Evolutionary conservation across 1,140 invertebrate species (phyloP).

Genomic region (Trachymyrmex cornetzi): DNA sequence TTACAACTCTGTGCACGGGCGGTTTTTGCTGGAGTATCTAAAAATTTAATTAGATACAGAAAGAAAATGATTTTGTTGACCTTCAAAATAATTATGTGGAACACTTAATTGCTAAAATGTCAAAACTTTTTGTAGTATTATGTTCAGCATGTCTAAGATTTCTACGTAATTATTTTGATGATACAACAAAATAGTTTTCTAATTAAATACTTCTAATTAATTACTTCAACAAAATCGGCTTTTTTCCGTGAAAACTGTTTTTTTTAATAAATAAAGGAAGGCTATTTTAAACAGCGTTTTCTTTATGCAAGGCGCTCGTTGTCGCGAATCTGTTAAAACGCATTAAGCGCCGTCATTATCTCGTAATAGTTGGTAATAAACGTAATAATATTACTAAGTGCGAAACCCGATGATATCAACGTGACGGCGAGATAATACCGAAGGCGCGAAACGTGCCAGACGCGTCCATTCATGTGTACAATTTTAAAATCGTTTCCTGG

Average conservation of each 20-base stretch:
- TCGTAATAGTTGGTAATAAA: constrained; percentile 42
- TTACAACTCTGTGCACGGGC: not conserved
- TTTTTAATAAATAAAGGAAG: not conserved
- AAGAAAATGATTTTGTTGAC: too few relatives aligned
- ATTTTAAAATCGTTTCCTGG: constrained; percentile 10
- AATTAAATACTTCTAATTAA: too few relatives aligned
- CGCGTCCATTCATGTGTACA: not conserved
- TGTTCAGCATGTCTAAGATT: too few relatives aligned
- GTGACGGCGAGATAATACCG: constrained; percentile 23
- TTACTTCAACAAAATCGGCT: too few relatives aligned
- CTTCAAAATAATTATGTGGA: too few relatives aligned
- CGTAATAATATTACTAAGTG: constrained; percentile 46
- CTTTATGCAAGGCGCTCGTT: constrained; percentile 15
- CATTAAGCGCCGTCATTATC: constrained; percentile 50
- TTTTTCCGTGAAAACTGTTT: not conserved
- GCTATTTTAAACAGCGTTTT: not conserved
- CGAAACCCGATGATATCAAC: constrained; percentile 33
- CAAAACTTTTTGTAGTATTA: too few relatives aligned
- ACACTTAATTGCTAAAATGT: too few relatives aligned
- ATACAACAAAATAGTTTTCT: too few relatives aligned
- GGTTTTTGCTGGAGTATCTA: too few relatives aligned
- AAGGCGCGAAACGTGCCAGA: constrained; percentile 31
- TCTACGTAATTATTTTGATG: too few relatives aligned
- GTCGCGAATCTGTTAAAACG: constrained; percentile 28
- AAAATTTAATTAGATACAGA: too few relatives aligned